Conservation (phyloP, 2,797 vertebrate species). For the Phoxinus dragarum region DNA sequence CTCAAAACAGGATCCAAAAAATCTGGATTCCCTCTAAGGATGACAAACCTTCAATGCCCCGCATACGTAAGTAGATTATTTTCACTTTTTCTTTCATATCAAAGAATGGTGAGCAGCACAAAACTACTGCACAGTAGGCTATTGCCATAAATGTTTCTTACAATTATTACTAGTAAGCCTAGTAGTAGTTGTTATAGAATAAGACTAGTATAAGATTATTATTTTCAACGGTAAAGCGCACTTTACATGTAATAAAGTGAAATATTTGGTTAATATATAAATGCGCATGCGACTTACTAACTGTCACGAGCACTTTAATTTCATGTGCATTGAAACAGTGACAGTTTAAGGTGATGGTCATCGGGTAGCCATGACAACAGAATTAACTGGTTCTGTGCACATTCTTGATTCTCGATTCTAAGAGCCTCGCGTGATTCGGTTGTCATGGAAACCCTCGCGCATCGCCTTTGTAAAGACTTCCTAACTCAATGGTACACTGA, state of each 20-base stretch:
- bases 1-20: constrained; percentile 96
- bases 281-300: neutral
- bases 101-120: neutral
- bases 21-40: constrained; percentile 92
- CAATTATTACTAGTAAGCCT: neutral
- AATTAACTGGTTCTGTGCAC: too few species aligned
- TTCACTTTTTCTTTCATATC: neutral
- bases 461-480: neutral
- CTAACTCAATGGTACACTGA: neutral
- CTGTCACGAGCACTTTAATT: neutral
- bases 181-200: too few species aligned
- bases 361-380: neutral
- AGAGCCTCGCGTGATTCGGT: neutral
- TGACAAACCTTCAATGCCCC: constrained; percentile 82
- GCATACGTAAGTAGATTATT: constrained; percentile 79
- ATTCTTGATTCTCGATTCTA: neutral
- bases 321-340: too few species aligned
- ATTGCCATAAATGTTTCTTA: neutral
- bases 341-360: neutral
- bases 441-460: constrained; percentile 11
- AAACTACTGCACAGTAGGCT: neutral
- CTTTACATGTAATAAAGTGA: neutral
- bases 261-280: neutral
- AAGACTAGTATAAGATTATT: neutral
- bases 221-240: neutral